These are phyloP conservation scores for Macrotis lagotis DNA, from an alignment of 2,113 vertebrate species.

Conservation along the genomic window DNA sequence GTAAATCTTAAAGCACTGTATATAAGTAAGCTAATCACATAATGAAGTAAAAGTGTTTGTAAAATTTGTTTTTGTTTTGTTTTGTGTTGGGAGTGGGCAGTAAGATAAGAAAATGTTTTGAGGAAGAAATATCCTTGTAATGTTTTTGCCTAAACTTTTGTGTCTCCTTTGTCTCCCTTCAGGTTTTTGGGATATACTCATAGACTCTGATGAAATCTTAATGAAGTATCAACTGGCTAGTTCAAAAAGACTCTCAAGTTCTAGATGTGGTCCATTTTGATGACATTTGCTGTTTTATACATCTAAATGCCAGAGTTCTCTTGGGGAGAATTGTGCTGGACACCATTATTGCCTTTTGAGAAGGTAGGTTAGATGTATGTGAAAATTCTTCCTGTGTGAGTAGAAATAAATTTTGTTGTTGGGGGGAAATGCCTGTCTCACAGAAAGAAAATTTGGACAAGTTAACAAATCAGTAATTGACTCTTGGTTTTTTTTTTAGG, in stretches of 20 bases:
- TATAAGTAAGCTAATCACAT: neutral
- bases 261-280: constrained; percentile 71
- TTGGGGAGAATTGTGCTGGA: constrained; percentile 81
- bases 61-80: neutral
- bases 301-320: constrained; percentile 85
- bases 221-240: constrained; percentile 74
- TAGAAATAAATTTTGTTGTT: neutral
- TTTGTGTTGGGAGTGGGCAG: neutral
- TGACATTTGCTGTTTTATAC: constrained; percentile 68
- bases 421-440: neutral
- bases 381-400: neutral
- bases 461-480: constrained; percentile 11
- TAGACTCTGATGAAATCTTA: constrained; percentile 72
- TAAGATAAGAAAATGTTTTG: constrained; percentile 45
- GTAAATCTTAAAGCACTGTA: neutral
- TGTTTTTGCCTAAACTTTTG: constrained; percentile 63
- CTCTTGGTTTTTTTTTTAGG: too few relatives aligned
- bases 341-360: constrained; percentile 81
- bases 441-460: constrained; percentile 62
- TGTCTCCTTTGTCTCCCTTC: constrained; percentile 65
- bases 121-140: constrained; percentile 15
- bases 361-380: constrained; percentile 67
- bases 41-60: neutral
- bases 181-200: constrained; percentile 78
- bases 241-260: constrained; percentile 77